Base-by-base conservation (phyloP, 2,888 invertebrate species). In the Dolomedes plantarius region DNA sequence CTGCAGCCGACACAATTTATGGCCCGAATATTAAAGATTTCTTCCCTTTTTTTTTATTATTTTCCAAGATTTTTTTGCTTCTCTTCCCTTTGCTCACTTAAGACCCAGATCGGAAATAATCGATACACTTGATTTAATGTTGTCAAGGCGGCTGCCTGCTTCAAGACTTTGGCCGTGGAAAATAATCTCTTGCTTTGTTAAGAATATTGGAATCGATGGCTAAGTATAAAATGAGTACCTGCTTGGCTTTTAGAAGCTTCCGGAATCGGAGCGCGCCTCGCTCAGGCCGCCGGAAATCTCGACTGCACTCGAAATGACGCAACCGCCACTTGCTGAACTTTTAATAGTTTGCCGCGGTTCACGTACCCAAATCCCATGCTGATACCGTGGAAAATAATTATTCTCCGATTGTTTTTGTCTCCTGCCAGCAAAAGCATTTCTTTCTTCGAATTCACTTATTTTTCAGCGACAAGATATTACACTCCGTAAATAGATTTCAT, bases 1-100 rank as follows among this genome's bases (percentile, higher is more conserved):
- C 85, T 86, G 85, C 78, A 86, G 78, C 85, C 85, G 85, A 86
- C 85, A 86, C 85, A 86, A 86, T 86, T 86, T 86, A 86, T 86
- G 85, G 85, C 85, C 79, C 85, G 85, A 86, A 79, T 86, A 86
- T 86, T 86, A 86, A 86, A 86, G 85, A 74, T 86, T 79, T 86
- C 56, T 41, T 39, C 65, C n/a, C 32, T 29, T 28, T 74, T 76
- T 80, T 62, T 69, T 67, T 73, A 75, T 76, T 56, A 36, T 73
- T 79, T 64, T 36, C 29, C 29, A 56, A 31, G 64, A 69, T 69
- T 75, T 72, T 74, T 74, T 65, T 67, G 39, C 65, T 64, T 27
- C 31, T 28, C 62, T 73, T 73, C 65, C 64, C 67, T 50, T 72
- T 73, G 62, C 74, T 82, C 79, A 67, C 73, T 86, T 86, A 86